Base-by-base conservation (phyloP, 2,888 invertebrate genomes). In the Blastobasis lacticolella region DNA sequence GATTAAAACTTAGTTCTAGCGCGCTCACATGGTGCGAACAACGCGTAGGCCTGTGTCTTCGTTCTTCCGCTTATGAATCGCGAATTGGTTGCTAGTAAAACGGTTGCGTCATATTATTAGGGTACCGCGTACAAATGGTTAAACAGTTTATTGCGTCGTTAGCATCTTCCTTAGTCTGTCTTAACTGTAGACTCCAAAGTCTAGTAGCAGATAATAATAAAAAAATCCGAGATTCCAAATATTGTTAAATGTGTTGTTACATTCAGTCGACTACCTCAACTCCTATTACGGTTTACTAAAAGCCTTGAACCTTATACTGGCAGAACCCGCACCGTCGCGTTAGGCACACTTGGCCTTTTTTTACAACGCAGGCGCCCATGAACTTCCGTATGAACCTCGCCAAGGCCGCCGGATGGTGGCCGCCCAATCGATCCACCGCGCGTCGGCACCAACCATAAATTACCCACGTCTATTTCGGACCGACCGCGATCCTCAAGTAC, bases 311-410 rank as follows among this genome's bases (percentile, higher is more conserved):
- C 2, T 23, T 3, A 3, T 3, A 23, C 23, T 23, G 23, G 23
- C 23, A 3, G 23, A 23, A 23, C 23, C 23, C 23, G 23, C 23
- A 23, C 23, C 23, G 23, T 23, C 23, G 23, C 23, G 23, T 23
- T 23, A 23, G 23, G 23, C 23, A 23, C 23, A 23, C 23, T 23
- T 23, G 23, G 23, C 23, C 23, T 23, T 23, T 23, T 55, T 53
- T 53, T 42, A 46, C 37, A 42, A 36, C 45, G 53, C 62, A 61
- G 58, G 59, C 73, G 84, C 72, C 87, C 88, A 62, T 88, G 88
- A 88, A 88, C 88, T 87, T 86, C 81, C 78, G 75, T 58, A 67
- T 72, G 75, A 77, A 79, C 81, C 65, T 71, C 67, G 67, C 67
- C 86, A 89, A 88, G 88, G 88, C 73, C 87, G 69, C 56, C 57